These are phyloP conservation scores for Enoplosus armatus DNA, from an alignment of 2,797 vertebrate genomes.

Conservation along the genomic window DNA sequence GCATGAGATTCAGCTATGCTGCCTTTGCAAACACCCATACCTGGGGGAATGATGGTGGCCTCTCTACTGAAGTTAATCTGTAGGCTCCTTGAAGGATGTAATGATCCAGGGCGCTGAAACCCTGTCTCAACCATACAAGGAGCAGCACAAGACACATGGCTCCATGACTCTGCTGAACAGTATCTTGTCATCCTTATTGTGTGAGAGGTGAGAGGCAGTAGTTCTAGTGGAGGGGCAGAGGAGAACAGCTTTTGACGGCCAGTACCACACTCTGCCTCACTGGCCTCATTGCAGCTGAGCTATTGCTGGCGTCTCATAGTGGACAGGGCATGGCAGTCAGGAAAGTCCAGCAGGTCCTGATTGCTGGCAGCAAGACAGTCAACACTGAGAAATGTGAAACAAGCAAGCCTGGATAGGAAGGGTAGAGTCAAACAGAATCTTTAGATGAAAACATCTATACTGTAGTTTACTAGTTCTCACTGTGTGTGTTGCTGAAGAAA, in stretches of 20 bases:
- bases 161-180: neutral
- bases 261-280: constrained; percentile 1
- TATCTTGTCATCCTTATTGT: constrained; percentile 3
- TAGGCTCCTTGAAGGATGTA: neutral
- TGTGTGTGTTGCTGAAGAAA: neutral
- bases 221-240: neutral
- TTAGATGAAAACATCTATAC: neutral
- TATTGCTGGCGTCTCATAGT: neutral
- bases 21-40: neutral
- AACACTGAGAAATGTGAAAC: neutral
- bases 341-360: constrained; percentile 14
- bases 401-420: neutral
- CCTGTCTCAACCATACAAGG: neutral
- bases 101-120: constrained; percentile 2
- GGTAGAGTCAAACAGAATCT: constrained; percentile 1
- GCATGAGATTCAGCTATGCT: neutral
- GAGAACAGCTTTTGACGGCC: neutral
- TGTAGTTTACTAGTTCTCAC: neutral
- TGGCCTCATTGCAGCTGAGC: constrained; percentile 3
- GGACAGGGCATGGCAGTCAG: neutral
- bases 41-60: neutral
- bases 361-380: neutral
- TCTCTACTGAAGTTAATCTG: neutral
- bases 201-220: neutral
- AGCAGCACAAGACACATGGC: neutral